phyloP scores from a whole-genome alignment of 2,888 invertebrate genomes.

The Pollenia amentaria region DNA sequence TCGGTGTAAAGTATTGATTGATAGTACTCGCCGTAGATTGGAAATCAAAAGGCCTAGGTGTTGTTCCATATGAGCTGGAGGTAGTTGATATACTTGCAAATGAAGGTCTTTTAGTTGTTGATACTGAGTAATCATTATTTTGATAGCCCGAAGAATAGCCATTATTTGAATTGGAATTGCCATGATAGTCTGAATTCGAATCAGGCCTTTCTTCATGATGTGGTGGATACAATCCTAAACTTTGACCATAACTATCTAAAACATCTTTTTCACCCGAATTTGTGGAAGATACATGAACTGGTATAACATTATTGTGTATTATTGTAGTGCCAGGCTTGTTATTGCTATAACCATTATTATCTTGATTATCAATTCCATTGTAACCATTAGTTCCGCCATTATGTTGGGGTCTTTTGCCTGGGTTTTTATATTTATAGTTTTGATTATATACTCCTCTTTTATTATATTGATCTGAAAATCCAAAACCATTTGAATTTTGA shows the following conservation, averaged over 20 bases:
- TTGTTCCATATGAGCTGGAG: conserved; percentile 43
- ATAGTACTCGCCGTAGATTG: conserved; percentile 79
- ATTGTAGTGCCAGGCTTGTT: conserved; percentile 80
- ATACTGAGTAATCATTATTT: conserved; percentile 71
- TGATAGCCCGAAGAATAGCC: conserved; percentile 46
- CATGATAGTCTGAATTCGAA: conserved; percentile 44
- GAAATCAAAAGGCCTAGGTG: conserved; percentile 74
- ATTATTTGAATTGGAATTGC: conserved; percentile 58
- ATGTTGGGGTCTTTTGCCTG: conserved; percentile 10
- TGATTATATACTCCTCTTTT: conserved; percentile 1
- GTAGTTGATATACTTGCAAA: conserved; percentile 75
- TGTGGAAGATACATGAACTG: conserved; percentile 80
- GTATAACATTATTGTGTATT: conserved; percentile 83
- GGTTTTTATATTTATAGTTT: conserved; percentile 41
- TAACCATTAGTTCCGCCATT: conserved; percentile 7
- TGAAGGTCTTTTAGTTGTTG: conserved; percentile 77
- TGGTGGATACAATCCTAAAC: conserved; percentile 79
- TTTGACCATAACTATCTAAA: conserved; percentile 82
- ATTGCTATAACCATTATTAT: conserved; percentile 56
- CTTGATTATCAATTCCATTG: conserved; percentile 15
- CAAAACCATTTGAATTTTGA: conserved; percentile 4
- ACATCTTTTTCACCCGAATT: conserved; percentile 80
- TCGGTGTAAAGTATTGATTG: conserved; percentile 81
- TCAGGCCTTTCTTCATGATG: conserved; percentile 55
- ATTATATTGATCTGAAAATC: conserved; percentile 15